Percentiles rank a stretch among this genome's conserved stretches.
phyloP scores from a whole-genome alignment of 2,113 vertebrate genomes.

The Bujurquina vittata region DNA sequence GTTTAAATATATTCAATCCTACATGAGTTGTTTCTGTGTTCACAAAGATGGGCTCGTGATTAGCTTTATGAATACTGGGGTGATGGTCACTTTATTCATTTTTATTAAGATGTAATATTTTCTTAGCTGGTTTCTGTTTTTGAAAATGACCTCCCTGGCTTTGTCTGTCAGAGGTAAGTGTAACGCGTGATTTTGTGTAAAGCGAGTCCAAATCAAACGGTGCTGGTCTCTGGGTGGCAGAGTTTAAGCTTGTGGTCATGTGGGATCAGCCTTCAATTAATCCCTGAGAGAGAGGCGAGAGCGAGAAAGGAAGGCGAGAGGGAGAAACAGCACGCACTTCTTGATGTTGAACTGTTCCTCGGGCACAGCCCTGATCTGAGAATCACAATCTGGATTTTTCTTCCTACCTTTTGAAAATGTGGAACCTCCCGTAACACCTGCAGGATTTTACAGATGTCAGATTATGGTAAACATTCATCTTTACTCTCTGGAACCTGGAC shows the following conservation, averaged over 20 bases:
- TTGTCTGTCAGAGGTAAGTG: neutral
- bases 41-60: no score
- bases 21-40: no score
- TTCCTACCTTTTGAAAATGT: neutral
- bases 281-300: conserved; percentile 47
- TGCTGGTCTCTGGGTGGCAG: conserved; percentile 64
- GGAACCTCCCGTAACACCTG: neutral
- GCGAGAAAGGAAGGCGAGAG: conserved; percentile 15
- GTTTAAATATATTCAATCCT: no score
- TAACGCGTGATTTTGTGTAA: neutral
- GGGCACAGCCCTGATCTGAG: neutral
- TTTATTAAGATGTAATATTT: no score
- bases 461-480: neutral
- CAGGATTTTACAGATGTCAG: neutral
- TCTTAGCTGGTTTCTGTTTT: no score
- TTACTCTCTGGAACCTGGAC: neutral
- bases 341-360: conserved; percentile 23
- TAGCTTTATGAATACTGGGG: no score
- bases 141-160: no score
- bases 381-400: neutral
- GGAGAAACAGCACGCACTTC: conserved; percentile 17
- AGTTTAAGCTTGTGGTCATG: conserved; percentile 75
- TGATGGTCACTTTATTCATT: no score
- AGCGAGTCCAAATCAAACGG: conserved; percentile 19
- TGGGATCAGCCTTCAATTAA: conserved; percentile 79